Evolutionary conservation across 2,888 invertebrate genomes (phyloP).

Genomic region (Zygaena filipendulae): DNA sequence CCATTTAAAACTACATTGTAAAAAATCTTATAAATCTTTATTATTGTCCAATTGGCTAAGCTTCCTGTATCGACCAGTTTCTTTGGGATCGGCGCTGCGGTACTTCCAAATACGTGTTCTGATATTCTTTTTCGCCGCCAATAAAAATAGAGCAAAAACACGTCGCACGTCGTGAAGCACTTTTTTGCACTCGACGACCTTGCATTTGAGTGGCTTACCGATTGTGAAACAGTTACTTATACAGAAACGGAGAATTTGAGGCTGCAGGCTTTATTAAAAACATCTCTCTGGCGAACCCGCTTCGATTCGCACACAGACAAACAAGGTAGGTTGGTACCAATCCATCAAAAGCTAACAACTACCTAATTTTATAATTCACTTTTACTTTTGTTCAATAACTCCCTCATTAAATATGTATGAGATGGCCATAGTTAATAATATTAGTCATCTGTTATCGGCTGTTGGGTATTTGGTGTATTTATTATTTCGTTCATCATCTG

Average conservation of each 20-base stretch:
- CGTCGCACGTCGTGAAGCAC: constrained; percentile 24
- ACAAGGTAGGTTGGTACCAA: too few species aligned
- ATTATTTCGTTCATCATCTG: constrained; percentile 29
- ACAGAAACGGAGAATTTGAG: constrained; percentile 48
- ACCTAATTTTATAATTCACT: constrained; percentile 50
- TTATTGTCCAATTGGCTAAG: constrained; percentile 52
- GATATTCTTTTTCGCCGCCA: constrained; percentile 56
- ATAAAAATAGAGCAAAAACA: constrained; percentile 62
- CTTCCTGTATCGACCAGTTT: constrained; percentile 62
- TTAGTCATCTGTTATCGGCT: constrained; percentile 34
- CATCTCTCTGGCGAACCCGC: too few species aligned
- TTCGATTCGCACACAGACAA: too few species aligned
- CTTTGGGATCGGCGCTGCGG: constrained; percentile 20
- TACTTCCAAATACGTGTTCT: constrained; percentile 61
- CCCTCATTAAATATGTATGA: constrained; percentile 49
- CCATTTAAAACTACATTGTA: constrained; percentile 38
- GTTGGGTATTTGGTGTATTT: constrained; percentile 37
- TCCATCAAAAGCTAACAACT: too few species aligned
- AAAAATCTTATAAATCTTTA: constrained; percentile 56
- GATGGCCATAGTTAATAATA: constrained; percentile 37
- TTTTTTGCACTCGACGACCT: constrained; percentile 58
- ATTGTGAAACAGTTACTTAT: constrained; percentile 47
- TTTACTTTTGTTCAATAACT: constrained; percentile 60
- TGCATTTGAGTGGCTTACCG: constrained; percentile 56
- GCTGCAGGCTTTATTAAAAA: too few species aligned